Conservation (phyloP, 2,888 invertebrate genomes). For the Andrena haemorrhoa region DNA sequence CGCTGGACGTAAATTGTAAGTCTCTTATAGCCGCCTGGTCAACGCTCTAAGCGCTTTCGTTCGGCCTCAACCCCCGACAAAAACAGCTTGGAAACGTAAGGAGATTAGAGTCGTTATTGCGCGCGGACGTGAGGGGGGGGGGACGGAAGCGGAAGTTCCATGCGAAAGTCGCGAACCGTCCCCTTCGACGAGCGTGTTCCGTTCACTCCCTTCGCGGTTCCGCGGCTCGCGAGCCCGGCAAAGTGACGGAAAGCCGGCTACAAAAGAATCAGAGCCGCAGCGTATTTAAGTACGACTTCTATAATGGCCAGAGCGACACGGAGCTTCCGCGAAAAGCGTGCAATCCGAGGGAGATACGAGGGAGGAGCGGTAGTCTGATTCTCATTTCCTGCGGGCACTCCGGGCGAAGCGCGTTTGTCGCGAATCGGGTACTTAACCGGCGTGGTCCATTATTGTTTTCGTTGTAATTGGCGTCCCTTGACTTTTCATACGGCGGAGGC, state of each 20-base stretch:
- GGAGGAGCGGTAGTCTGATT: conserved; percentile 22
- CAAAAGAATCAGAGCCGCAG: conserved; percentile 61
- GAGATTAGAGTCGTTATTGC: conserved; percentile 78
- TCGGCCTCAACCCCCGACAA: conserved; percentile 60
- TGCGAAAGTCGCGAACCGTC: conserved; percentile 60
- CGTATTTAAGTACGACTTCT: conserved; percentile 57
- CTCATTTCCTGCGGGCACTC: conserved; percentile 1
- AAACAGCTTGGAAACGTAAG: conserved; percentile 74
- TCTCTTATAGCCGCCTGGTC: conserved; percentile 76
- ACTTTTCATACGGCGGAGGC: background rate
- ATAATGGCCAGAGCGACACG: conserved; percentile 41
- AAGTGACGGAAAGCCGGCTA: conserved; percentile 69
- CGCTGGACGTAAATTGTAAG: conserved; percentile 77
- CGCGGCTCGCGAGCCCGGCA: conserved; percentile 33
- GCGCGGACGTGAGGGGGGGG: conserved; percentile 34
- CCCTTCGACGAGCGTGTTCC: background rate
- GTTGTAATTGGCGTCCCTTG: background rate
- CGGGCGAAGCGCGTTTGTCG: conserved; percentile 8
- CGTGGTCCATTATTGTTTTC: conserved; percentile 3
- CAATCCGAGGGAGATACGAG: conserved; percentile 41
- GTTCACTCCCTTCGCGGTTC: background rate
- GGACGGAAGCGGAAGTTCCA: conserved; percentile 66
- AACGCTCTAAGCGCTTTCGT: conserved; percentile 76
- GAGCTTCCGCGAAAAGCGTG: conserved; percentile 44
- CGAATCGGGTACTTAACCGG: conserved; percentile 19